phyloP scores from a whole-genome alignment of 2,888 invertebrate genomes.

The Synergus japonicus region DNA sequence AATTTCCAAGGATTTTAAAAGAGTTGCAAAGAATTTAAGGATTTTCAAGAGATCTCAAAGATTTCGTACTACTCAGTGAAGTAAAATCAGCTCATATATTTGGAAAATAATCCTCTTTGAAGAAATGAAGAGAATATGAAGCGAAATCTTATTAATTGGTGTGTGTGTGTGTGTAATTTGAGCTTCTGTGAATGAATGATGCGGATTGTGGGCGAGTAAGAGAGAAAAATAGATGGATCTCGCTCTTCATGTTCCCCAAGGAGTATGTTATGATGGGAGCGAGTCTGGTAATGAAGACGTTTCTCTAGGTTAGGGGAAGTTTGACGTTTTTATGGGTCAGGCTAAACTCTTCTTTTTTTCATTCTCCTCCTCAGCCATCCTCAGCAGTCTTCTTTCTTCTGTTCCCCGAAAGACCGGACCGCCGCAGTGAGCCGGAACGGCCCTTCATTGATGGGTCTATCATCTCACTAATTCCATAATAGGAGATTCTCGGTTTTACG shows the following conservation, averaged over 20 bases:
- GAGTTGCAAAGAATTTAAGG: too few species aligned
- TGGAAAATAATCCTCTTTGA: too few species aligned
- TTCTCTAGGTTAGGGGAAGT: conserved; percentile 77
- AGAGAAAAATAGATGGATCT: conserved; percentile 51
- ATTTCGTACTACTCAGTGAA: too few species aligned
- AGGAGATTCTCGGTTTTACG: conserved; percentile 70
- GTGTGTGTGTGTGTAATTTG: too few species aligned
- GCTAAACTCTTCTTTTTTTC: conserved; percentile 67
- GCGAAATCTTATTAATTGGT: not conserved
- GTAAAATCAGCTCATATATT: too few species aligned
- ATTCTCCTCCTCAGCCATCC: conserved; percentile 51
- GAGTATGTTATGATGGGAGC: conserved; percentile 54
- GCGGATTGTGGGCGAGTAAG: conserved; percentile 50
- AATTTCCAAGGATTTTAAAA: too few species aligned
- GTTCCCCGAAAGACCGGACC: conserved; percentile 65
- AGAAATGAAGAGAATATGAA: too few species aligned
- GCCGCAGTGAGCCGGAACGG: conserved; percentile 58
- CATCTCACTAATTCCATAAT: conserved; percentile 75
- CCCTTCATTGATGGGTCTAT: conserved; percentile 73
- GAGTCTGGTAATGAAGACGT: conserved; percentile 74
- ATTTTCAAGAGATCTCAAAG: too few species aligned
- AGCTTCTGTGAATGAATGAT: not conserved
- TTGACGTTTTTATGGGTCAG: conserved; percentile 77
- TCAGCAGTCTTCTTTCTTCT: conserved; percentile 54
- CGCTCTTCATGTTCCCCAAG: conserved; percentile 47